phyloP scores from a whole-genome alignment of 2,888 invertebrate species.

The Beris chalybata region DNA sequence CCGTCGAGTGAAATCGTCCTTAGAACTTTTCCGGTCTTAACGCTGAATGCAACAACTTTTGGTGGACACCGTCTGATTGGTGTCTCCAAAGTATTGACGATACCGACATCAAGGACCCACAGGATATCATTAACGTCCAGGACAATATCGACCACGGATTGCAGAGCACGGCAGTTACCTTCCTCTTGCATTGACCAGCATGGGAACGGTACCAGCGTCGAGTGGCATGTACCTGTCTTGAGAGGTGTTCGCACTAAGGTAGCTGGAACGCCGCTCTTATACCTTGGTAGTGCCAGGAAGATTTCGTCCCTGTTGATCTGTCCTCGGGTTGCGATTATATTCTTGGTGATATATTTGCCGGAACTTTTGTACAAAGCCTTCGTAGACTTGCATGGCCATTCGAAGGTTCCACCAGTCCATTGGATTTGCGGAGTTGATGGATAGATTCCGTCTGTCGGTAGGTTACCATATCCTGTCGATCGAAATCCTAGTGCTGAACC shows the following conservation, averaged over 20 bases:
- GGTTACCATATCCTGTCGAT: constrained; percentile 47
- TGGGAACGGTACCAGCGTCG: constrained; percentile 64
- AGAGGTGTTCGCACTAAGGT: constrained; percentile 64
- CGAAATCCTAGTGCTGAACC: constrained; percentile 35
- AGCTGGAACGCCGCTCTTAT: constrained; percentile 66
- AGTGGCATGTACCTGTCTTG: constrained; percentile 57
- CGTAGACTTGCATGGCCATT: constrained; percentile 60
- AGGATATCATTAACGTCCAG: constrained; percentile 66
- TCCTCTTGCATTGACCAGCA: constrained; percentile 67
- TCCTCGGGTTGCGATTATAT: constrained; percentile 63
- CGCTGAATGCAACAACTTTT: constrained; percentile 67
- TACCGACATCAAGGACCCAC: constrained; percentile 74
- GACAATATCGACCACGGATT: constrained; percentile 70
- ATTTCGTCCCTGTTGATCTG: constrained; percentile 62
- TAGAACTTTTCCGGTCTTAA: constrained; percentile 63
- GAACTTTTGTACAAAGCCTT: constrained; percentile 62
- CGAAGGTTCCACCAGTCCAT: constrained; percentile 58
- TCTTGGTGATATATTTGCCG: constrained; percentile 62
- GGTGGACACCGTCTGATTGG: constrained; percentile 69
- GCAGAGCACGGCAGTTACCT: constrained; percentile 65
- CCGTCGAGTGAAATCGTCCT: constrained; percentile 65
- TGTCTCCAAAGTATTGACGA: constrained; percentile 67
- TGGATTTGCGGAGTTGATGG: constrained; percentile 46
- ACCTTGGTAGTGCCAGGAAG: constrained; percentile 62
- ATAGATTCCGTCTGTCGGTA: constrained; percentile 45